These are phyloP conservation scores for Elanus axillaris DNA, from an alignment of 2,113 vertebrate genomes.

Conservation along the genomic window DNA sequence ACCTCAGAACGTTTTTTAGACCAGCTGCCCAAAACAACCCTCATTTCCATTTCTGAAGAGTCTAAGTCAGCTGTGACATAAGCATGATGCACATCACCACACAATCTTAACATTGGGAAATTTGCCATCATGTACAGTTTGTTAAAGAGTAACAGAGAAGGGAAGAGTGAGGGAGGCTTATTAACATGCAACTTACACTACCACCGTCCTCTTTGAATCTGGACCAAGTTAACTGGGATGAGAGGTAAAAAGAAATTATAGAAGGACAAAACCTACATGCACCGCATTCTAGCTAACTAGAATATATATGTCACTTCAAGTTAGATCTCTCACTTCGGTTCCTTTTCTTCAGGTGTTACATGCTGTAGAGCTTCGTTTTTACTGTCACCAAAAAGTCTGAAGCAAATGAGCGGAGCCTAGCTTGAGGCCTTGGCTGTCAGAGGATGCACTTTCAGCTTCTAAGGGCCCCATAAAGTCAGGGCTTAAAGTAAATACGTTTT, in stretches of 20 bases:
- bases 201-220: accelerated
- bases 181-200: not conserved
- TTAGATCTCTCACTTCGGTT: not conserved
- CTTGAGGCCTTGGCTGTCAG: not conserved
- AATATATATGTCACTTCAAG: not conserved
- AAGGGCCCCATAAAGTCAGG: not conserved
- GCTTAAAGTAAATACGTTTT: not conserved
- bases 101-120: not conserved
- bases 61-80: not conserved
- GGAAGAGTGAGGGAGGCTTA: not conserved
- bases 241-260: not conserved
- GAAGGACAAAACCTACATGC: not conserved
- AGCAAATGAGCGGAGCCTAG: not conserved
- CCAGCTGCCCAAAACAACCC: not conserved
- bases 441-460: not conserved
- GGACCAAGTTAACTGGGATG: not conserved
- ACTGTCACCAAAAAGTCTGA: not conserved
- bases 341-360: not conserved
- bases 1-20: not conserved
- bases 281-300: not conserved
- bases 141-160: not conserved
- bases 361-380: not conserved
- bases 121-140: not conserved
- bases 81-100: not conserved
- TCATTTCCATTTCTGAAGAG: not conserved